Conservation (phyloP, 2,797 vertebrate species). For the Crossoptilon crossoptilon region DNA sequence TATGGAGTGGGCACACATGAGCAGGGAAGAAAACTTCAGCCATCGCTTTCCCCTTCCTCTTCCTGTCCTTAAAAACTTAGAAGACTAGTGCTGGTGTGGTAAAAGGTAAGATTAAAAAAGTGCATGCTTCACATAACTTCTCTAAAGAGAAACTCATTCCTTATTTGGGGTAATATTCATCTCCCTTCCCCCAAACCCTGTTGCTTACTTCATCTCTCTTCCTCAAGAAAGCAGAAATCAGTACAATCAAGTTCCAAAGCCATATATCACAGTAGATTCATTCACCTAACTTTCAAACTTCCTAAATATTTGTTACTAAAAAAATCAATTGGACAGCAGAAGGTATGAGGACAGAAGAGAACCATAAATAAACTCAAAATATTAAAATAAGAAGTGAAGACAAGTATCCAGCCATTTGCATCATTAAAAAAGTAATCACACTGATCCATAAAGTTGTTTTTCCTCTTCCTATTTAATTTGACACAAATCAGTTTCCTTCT, state of each 20-base stretch:
- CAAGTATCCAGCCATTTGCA: neutral
- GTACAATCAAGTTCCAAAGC: neutral
- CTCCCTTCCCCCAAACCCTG: rapidly evolving
- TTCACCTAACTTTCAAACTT: neutral
- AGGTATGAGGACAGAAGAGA: neutral
- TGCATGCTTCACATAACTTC: neutral
- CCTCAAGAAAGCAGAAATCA: neutral
- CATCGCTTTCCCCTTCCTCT: neutral
- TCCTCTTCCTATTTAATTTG: neutral
- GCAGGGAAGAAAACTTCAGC: neutral
- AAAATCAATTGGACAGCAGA: neutral
- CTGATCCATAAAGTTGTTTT: neutral
- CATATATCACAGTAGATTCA: neutral
- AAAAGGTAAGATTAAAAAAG: neutral
- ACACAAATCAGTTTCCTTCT: neutral
- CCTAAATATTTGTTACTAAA: neutral
- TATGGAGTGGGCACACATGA: neutral
- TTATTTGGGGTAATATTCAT: neutral
- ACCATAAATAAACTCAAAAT: neutral
- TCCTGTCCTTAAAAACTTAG: neutral
- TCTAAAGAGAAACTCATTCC: neutral
- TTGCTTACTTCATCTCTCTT: neutral
- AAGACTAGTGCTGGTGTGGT: neutral
- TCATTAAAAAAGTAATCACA: neutral
- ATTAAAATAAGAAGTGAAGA: neutral